These are phyloP conservation scores for Chelonoidis abingdonii DNA, from an alignment of 2,113 vertebrate species.

Conservation along the genomic window DNA sequence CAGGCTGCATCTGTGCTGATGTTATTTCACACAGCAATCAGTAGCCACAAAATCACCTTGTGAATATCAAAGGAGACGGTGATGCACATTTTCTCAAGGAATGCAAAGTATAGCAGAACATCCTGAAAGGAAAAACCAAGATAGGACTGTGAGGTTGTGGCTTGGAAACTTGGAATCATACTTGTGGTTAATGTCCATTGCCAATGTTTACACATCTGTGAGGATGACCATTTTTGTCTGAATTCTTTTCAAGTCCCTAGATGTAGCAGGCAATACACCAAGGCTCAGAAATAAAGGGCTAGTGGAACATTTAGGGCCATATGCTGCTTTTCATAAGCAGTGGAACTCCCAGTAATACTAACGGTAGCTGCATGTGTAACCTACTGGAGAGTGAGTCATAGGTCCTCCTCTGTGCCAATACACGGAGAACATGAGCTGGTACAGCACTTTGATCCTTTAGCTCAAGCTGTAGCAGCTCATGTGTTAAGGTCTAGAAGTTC, in stretches of 20 bases:
- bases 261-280: not conserved
- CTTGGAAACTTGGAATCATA: not conserved
- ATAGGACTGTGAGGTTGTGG: fast-evolving
- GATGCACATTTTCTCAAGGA: not conserved
- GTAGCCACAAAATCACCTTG: not conserved
- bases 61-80: not conserved
- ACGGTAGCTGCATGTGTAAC: not conserved
- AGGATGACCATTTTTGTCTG: not conserved
- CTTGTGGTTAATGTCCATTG: not conserved
- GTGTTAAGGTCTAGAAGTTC: not conserved
- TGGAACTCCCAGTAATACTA: not conserved
- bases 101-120: not conserved
- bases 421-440: not conserved
- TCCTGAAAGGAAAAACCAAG: not conserved
- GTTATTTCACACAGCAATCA: not conserved
- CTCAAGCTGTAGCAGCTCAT: not conserved
- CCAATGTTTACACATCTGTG: not conserved
- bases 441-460: not conserved
- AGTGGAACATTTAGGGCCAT: not conserved
- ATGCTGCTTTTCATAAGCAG: not conserved
- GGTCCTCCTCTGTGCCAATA: not conserved
- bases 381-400: not conserved
- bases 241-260: not conserved
- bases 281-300: not conserved
- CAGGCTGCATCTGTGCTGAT: not conserved